Conservation (phyloP, 1,140 invertebrate species). For the Lycorma delicatula region DNA sequence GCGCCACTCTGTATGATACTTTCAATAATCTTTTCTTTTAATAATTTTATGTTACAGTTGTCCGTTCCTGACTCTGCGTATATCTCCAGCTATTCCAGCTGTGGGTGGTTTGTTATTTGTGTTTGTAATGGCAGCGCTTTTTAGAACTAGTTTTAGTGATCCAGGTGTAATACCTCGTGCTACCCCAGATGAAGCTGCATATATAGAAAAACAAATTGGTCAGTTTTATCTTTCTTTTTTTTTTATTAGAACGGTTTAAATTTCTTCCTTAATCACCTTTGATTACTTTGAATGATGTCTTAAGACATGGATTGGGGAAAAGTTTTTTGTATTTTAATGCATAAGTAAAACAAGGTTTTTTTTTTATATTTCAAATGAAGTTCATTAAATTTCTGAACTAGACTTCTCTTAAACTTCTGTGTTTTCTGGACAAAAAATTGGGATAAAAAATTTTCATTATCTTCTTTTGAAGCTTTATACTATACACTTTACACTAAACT, state of each 20-base stretch:
- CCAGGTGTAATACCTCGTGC: constrained; percentile 90
- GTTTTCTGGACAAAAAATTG: too few relatives aligned
- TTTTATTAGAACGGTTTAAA: background rate
- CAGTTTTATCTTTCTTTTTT: constrained; percentile 23
- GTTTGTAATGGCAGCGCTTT: constrained; percentile 82
- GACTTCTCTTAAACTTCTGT: too few relatives aligned
- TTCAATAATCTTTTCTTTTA: background rate
- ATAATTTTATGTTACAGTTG: constrained; percentile 56
- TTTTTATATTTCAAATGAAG: too few relatives aligned
- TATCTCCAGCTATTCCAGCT: constrained; percentile 80
- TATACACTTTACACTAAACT: too few relatives aligned
- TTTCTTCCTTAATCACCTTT: background rate
- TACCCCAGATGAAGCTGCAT: constrained; percentile 81
- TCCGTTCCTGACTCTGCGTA: constrained; percentile 67
- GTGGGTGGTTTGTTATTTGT: constrained; percentile 77
- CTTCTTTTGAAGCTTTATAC: too few relatives aligned
- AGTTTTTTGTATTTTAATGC: too few relatives aligned
- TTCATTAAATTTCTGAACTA: too few relatives aligned
- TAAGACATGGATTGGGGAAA: too few relatives aligned
- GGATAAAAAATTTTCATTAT: too few relatives aligned
- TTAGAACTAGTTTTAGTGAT: constrained; percentile 88
- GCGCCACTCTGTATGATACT: background rate
- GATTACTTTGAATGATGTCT: too few relatives aligned
- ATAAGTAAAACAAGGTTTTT: too few relatives aligned
- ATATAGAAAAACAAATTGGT: constrained; percentile 83